Base-by-base conservation (phyloP, 2,113 vertebrate species). In the Sprattus sprattus region DNA sequence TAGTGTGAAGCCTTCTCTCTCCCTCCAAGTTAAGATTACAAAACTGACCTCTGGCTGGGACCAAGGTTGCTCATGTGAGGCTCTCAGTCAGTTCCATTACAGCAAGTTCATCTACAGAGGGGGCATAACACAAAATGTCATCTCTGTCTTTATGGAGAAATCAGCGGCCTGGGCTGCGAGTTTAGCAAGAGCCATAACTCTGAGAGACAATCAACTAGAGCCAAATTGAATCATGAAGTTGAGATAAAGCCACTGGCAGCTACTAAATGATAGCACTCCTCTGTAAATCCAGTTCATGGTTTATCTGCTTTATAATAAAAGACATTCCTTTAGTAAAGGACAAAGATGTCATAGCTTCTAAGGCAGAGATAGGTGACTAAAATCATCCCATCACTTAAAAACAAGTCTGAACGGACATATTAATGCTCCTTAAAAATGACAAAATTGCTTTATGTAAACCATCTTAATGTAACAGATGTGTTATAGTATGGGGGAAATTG, bases 131-230 rank as follows among this genome's bases (percentile, higher is more conserved):
- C 47, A 46, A 83, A 84, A 78, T 84, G 67, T 83, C 49, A 78
- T 67, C 64, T 45, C 84, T 78, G 49, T 86, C 75, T 81, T 81
- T 75, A 18, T 78, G 71, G 84, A 82, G 82, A 89, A 49, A 85
- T 60, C 75, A 39, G 54, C 80, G 82, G 71, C 49, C 39, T 83
- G 84, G 84, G 84, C 85, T 83, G 54, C 81, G 87, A 83, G 87
- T 89, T 88, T 86, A 82, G 83, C 84, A 52, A 64, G 13, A 22
- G 46, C 88, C 85, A 91, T 93, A 91, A 91, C 87, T 89, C 86
- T 85, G 84, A 82, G 83, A 86, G 45, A 89, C 91, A 90, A 90
- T 91, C 89, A 90, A 89, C 89, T 57, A 22, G 13, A 39, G 71
- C 82, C 84, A 87, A 88, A 92, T 86, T 85, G 89, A 90, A 89